Evolutionary conservation across 1,140 invertebrate species (phyloP), one percentile per base, ranked within the genome.

Genomic region (Penaeus japonicus): DNA sequence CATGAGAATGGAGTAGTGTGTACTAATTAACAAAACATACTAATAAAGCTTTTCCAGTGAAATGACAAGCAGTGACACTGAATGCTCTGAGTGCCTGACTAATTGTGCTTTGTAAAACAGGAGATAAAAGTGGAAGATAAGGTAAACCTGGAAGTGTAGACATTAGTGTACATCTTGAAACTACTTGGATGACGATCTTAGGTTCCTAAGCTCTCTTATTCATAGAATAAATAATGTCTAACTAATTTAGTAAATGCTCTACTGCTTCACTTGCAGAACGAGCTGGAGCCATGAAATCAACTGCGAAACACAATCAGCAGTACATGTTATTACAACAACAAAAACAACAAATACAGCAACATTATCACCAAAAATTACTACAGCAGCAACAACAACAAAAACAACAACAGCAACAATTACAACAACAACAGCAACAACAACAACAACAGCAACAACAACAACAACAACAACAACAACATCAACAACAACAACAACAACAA

Each of bases 241-340:
- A 70, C 59, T 79, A 80, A 70, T 77, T 20, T 80, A 59, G 75
- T 70, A 62, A 89, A 89, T 82, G 78, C 39, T 30, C 83, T 54
- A n/a, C 85, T 57, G 32, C 77, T 82, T 84, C 73, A 84, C 73
- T 90, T 90, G 54, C 90, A 90, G 90, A 90, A 54, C 87, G 90
- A 59, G 90, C 85, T 32, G 90, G 90, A 78, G 90, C 80, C 77
- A 89, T 90, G 88, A 89, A 89, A 82, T 57, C 89, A 57, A 62
- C 84, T 32, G 79, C 78, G 17, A 89, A 85, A 75, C 77, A 89
- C 84, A 89, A 82, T 77, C 90, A 90, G 78, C 89, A 89, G 80
- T 90, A 89, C 80, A 84, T 89, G 73, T 87, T 85, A 39, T 89
- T 90, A 65, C 90, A 90, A 89, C 90, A 90, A 87, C 90, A 90